phyloP scores from a whole-genome alignment of 2,888 invertebrate genomes.

The Cephus sareptanus region DNA sequence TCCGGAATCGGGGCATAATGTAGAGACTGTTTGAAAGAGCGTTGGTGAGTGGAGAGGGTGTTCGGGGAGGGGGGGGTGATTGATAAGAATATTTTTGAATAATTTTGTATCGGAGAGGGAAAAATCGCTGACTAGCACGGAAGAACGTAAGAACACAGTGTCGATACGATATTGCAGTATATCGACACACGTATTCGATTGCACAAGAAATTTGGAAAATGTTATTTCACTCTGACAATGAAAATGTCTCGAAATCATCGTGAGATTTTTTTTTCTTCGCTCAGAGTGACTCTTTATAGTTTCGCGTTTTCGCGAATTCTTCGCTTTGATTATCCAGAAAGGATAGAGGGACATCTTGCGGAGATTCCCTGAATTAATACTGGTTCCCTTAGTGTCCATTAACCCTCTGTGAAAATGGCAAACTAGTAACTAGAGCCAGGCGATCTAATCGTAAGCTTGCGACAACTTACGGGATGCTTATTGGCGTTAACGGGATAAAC shows the following conservation, averaged over 20 bases:
- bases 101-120: constrained; percentile 52
- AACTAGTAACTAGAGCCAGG: constrained; percentile 47
- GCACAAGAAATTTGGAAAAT: not conserved
- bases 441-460: not conserved
- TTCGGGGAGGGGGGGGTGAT: not conserved
- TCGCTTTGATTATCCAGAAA: not conserved
- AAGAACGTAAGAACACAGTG: constrained; percentile 44
- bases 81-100: constrained; percentile 15
- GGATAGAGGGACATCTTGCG: not conserved
- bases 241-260: not conserved
- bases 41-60: not conserved
- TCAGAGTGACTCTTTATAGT: constrained; percentile 14
- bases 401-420: constrained; percentile 55
- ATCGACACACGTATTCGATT: constrained; percentile 2
- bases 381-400: constrained; percentile 40
- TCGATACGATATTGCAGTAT: not conserved
- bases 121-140: constrained; percentile 49
- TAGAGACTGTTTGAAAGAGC: not conserved
- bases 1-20: not conserved
- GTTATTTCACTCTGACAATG: not conserved
- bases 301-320: constrained; percentile 18
- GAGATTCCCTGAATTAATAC: constrained; percentile 18
- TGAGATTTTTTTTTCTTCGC: not conserved
- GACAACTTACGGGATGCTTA: not conserved
- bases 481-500: not conserved